Evolutionary conservation across 2,888 invertebrate genomes (phyloP), one percentile per base, ranked within the genome.

Genomic region (Hirtodrosophila trivittata): DNA sequence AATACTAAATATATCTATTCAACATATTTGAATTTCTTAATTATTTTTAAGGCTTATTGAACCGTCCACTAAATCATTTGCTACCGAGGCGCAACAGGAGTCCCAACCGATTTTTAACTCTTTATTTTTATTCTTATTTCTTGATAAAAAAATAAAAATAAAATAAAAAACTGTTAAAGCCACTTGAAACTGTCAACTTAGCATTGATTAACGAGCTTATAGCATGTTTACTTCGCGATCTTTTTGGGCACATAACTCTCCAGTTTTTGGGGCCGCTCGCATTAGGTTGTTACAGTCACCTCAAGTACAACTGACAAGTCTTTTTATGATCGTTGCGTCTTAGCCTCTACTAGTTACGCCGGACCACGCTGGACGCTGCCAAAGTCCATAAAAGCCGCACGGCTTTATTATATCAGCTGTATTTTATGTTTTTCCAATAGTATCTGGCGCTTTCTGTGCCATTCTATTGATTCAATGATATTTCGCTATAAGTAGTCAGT

Each of bases 181-280:
- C 84, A 75, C 74, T 80, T 77, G 56, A 87, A 82, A 68, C 86
- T 86, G 87, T 82, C 86, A 87, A 77, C 86, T 85, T 87, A 73
- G 66, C 66, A 66, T 80, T 86, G 86, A 86, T 86, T 87, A 86
- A 86, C 87, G 80, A 75, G 82, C 84, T 86, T 84, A 77, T 86
- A 70, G 75, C 86, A 81, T 87, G 86, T 81, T 81, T 74, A 80
- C 66, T 73, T 83, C 51, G 67, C 68, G 76, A 76, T 83, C 66
- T 75, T 55, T 71, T 67, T 41, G 60, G 58, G n/a, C 67, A 72
- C 52, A 67, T 66, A 71, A 66, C 71, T 71, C 63, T 55, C 33
- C 41, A 51, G 47, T 39, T 41, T 62, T 65, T 33, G 16, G 28
- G 21, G 21, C 28, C 16, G 28, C 54, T 50, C 28, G 42, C 46